Percentiles rank a stretch among this genome's conserved stretches.
Conservation (phyloP, 2,888 invertebrate genomes). For the Glomeris marginata region DNA sequence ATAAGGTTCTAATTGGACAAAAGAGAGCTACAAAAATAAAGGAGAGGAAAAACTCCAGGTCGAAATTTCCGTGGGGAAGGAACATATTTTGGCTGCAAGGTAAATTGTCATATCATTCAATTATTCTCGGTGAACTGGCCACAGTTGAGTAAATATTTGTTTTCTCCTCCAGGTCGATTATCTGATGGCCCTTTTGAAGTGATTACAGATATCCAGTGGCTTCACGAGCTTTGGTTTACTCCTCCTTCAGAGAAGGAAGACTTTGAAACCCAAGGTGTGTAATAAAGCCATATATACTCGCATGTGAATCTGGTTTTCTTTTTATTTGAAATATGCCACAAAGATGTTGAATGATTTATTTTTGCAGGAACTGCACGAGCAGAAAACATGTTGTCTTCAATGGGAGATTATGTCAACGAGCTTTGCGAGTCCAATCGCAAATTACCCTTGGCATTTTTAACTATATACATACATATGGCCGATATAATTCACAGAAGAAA, state of each 20-base stretch:
- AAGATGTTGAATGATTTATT: too few species aligned
- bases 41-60: background rate
- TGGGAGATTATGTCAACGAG: too few species aligned
- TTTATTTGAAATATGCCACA: too few species aligned
- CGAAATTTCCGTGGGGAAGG: slow-evolving; percentile 8
- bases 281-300: too few species aligned
- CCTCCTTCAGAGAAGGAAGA: background rate
- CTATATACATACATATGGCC: too few species aligned
- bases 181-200: background rate
- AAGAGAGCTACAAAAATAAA: slow-evolving; percentile 1
- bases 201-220: slow-evolving; percentile 3
- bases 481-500: too few species aligned
- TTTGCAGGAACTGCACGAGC: too few species aligned
- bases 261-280: too few species aligned
- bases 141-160: background rate
- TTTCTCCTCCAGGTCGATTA: background rate
- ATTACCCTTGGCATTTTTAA: too few species aligned
- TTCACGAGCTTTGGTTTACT: background rate
- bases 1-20: background rate
- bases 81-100: slow-evolving; percentile 1
- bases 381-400: too few species aligned
- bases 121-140: background rate
- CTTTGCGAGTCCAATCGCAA: too few species aligned
- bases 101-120: background rate
- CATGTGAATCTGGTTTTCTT: too few species aligned